Base-by-base conservation (phyloP, 1,140 invertebrate genomes). In the Fopius arisanus region DNA sequence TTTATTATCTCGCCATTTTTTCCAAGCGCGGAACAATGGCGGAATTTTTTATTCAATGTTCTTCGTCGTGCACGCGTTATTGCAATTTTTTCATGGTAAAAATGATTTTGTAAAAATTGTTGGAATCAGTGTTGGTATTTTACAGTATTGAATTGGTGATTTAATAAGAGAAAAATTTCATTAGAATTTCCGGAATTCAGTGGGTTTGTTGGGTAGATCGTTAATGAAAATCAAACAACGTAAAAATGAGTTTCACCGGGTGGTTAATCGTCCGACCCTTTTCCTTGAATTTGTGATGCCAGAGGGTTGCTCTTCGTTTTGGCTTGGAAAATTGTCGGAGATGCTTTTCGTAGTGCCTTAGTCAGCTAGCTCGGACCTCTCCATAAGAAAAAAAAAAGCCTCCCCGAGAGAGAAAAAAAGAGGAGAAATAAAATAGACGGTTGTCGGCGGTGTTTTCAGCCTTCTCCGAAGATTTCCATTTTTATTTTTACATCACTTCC, bases 171-270 rank as follows among this genome's bases (percentile, higher is more conserved):
- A 2, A 48, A 48, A 48, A 48, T 48, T 48, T 48, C 43, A 31
- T 37, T 33, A 14, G 21, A 19, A 73, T 59, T 67, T 62, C 62
- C 62, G 21, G 67, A 68, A 63, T 63, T 48, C 65, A 63, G 51
- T 62, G 6, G 19, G 33, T 48, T 28, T 59, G 54, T 59, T 23
- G 54, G 23, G 16, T 80, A 80, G 83, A 83, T 87, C 81, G 86
- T 87, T 87, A 88, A 88, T 88, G 87, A 87, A 88, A 88, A 87
- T 86, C 86, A 87, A 88, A 88, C 87, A 88, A 85, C 82, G 82
- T 83, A 84, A 83, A 88, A 84, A 86, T 83, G 81, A 81, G 79
- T 77, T 82, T 81, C 79, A 82, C 81, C 82, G 78, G 78, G 79
- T 74, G 77, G 79, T 79, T 75, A 77, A 80, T 75, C 78, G 40